Percentiles rank a stretch among this genome's conserved stretches.
Evolutionary conservation across 2,888 invertebrate genomes (phyloP).

Genomic region (Cryptocephalus primarius): DNA sequence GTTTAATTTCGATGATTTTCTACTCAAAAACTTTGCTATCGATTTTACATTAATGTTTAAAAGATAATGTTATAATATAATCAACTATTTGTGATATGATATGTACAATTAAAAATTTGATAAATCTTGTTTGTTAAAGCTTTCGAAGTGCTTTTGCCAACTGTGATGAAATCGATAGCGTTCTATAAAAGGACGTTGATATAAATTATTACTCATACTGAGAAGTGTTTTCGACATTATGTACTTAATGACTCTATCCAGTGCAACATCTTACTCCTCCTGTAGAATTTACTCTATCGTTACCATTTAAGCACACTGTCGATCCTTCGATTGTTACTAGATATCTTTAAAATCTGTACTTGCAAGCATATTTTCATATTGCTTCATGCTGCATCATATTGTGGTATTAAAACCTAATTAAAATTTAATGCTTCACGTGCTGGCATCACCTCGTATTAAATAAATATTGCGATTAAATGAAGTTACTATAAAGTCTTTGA

Average conservation of each 20-base stretch:
- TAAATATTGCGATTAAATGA: conserved; percentile 9
- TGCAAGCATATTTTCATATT: conserved; percentile 4
- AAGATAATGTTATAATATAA: too few species aligned
- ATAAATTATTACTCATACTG: too few species aligned
- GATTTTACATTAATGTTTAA: too few species aligned
- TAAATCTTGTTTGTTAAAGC: too few species aligned
- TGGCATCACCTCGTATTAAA: conserved; percentile 20
- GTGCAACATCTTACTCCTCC: conserved; percentile 14
- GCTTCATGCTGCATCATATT: conserved; percentile 16
- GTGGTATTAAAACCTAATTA: conserved; percentile 11
- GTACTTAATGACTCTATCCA: conserved; percentile 11
- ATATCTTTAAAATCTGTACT: conserved; percentile 11
- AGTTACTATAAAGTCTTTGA: conserved; percentile 15
- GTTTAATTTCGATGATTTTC: too few species aligned
- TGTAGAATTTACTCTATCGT: conserved; percentile 5
- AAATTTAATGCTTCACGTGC: conserved; percentile 7
- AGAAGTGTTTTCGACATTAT: background rate
- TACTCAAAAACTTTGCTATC: too few species aligned
- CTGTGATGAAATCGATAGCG: too few species aligned
- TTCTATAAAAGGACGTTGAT: too few species aligned
- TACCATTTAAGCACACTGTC: conserved; percentile 4
- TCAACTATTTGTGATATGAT: too few species aligned
- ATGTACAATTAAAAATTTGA: too few species aligned
- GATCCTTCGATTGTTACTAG: conserved; percentile 9
- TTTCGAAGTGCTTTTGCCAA: too few species aligned